phyloP scores from a whole-genome alignment of 2,888 invertebrate species.

The Ophion slaviceki region DNA sequence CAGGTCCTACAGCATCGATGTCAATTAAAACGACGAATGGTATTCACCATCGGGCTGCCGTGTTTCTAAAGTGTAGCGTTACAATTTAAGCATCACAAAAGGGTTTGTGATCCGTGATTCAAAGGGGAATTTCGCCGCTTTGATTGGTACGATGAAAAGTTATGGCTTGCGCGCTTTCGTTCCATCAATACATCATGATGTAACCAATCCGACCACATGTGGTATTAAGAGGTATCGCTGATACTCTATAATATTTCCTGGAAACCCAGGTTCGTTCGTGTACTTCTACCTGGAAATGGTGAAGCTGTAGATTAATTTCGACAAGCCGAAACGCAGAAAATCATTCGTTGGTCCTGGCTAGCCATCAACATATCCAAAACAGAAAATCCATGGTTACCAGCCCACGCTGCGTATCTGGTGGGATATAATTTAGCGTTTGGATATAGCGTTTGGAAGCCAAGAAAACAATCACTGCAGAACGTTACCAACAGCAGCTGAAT shows the following conservation, averaged over 20 bases:
- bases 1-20: neutral
- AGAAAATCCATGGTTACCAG: neutral
- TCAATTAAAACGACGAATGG: conserved; percentile 6
- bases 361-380: neutral
- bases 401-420: neutral
- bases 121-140: neutral
- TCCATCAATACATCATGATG: too few species aligned
- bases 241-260: neutral
- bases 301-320: neutral
- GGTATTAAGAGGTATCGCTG: neutral
- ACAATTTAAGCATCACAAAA: neutral
- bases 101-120: neutral
- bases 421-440: neutral
- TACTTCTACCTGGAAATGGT: too few species aligned
- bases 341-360: neutral
- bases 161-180: neutral
- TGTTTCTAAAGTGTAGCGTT: too few species aligned
- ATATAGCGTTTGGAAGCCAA: neutral
- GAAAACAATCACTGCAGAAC: neutral
- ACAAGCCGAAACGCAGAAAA: neutral
- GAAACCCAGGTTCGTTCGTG: too few species aligned
- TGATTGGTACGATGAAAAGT: neutral
- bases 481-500: neutral
- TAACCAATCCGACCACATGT: neutral
- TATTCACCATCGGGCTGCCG: neutral